Evolutionary conservation across 2,888 invertebrate species (phyloP), one percentile per base, ranked within the genome.

Genomic region (Tethea ocularis): DNA sequence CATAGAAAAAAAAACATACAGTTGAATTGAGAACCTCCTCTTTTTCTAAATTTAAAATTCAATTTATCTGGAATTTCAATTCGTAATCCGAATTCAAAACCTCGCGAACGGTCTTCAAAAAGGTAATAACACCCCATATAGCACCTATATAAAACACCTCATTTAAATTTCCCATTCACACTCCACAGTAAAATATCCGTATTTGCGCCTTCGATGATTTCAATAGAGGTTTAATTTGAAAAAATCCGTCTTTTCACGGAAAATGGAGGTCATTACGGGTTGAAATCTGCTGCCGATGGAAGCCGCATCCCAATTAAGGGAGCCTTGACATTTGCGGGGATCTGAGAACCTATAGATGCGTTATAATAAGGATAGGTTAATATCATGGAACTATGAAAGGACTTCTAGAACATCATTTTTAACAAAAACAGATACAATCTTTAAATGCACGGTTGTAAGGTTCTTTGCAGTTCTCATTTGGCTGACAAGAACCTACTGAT

Each of bases 261-360:
- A 66, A 67, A 68, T 64, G 56, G 61, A 69, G 65, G 64, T 75
- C 75, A 77, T 78, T 77, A 74, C 60, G 60, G 63, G 61, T 77
- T 76, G 72, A 66, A 74, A 77, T 67, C 65, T 70, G 61, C 68
- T 63, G 69, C 71, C 71, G 67, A 75, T 76, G 64, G 70, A 70
- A 72, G 73, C 79, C 74, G 72, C 75, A 78, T 82, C 74, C 78
- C 81, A 82, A 82, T 83, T 81, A 80, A 73, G 68, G 61, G 59
- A 69, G 59, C 63, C 69, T 72, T 71, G 71, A 74, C 63, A 56
- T 67, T 65, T 56, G 36, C 52, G 22, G 57, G 57, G 57, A 56
- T 57, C 33, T 15, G 29, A 17, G n/a, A 26, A 38, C 7, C 13
- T 24, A 36, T 57, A 24, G 59, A 60, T 54, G 36, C 51, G 61